Base-by-base conservation (phyloP, 2,888 invertebrate species). In the Tetragonula carbonaria region DNA sequence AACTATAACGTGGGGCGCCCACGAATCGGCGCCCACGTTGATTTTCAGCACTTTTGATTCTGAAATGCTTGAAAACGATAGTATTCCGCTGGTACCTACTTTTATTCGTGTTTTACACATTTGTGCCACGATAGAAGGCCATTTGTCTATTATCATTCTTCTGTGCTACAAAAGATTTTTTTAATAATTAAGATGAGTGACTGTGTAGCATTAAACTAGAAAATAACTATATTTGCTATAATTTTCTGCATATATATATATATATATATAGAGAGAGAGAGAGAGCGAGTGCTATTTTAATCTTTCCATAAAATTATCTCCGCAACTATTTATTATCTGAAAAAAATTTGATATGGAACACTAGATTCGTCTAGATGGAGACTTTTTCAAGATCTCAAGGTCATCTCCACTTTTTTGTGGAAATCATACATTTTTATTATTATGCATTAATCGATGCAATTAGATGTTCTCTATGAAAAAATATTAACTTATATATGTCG, bases 11-110 rank as follows among this genome's bases (percentile, higher is more conserved):
- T 33, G 63, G 38, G 45, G 57, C 84, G 84, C 84, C 83, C 74
- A 84, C 85, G 80, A 85, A 14, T 50, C 62, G 70, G n/a, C 80
- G 77, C 84, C 85, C 85, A 85, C 85, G 77, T 77, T 33, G 53
- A 66, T 84, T 80, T 71, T 71, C 79, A 65, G 28, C 18, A 55
- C 70, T 83, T 84, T 83, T 78, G 68, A 65, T 70, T 70, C 77
- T 57, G 78, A 72, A 82, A 38, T 74, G 59, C 70, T 59, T 70
- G 74, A 82, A 74, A 82, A 70, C 68, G 63, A 70, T 55, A 65
- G 65, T 70, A 28, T 16, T 45, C 53, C n/a, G n/a, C 11, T 33
- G 45, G 21, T 45, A n/a, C 28, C 23, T 59, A 57, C 18, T 59
- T 38, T 50, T 21, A 6, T 14, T 33, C n/a, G 21, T 62, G 18